A percentile compares a stretch with the other conserved stretches of the same genome.
Conservation (phyloP, 1,140 invertebrate species). For the Rhyzopertha dominica region DNA sequence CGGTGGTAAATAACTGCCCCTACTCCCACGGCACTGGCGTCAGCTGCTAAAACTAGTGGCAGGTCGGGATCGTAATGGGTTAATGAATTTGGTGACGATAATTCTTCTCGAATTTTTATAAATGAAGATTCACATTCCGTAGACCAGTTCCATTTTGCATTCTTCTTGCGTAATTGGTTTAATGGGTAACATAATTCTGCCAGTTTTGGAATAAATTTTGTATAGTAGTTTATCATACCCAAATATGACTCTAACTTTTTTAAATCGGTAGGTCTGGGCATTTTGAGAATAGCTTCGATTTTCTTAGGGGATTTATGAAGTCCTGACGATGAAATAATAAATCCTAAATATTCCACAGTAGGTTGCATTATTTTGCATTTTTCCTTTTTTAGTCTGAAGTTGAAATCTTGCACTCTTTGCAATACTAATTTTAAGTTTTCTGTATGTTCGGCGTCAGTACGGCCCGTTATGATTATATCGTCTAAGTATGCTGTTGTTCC, state of each 20-base stretch:
- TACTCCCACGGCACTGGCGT: constrained; percentile 8
- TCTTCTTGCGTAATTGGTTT: constrained; percentile 32
- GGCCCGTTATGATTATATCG: neutral
- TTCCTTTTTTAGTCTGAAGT: constrained; percentile 1
- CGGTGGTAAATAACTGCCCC: constrained; percentile 4
- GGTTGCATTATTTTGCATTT: neutral
- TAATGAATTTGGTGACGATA: constrained; percentile 26
- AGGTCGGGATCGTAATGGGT: constrained; percentile 18
- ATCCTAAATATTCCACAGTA: constrained; percentile 4
- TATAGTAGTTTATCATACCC: constrained; percentile 38
- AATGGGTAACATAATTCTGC: constrained; percentile 23
- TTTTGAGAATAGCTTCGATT: constrained; percentile 5
- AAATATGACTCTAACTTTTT: constrained; percentile 35
- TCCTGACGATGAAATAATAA: too few species aligned
- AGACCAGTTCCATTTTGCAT: constrained; percentile 41
- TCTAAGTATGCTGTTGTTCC: neutral
- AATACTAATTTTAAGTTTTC: neutral
- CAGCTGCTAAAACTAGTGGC: constrained; percentile 24
- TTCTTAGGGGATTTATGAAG: constrained; percentile 5
- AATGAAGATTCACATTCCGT: constrained; percentile 19
- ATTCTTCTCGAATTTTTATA: constrained; percentile 27
- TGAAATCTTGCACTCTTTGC: too few species aligned
- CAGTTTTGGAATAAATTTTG: constrained; percentile 30
- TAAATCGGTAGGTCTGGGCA: too few species aligned
- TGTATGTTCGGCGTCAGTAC: neutral